A percentile compares a stretch with the other conserved stretches of the same genome.
Conservation (phyloP, 2,888 invertebrate genomes). For the Acanthosepion esculentum region DNA sequence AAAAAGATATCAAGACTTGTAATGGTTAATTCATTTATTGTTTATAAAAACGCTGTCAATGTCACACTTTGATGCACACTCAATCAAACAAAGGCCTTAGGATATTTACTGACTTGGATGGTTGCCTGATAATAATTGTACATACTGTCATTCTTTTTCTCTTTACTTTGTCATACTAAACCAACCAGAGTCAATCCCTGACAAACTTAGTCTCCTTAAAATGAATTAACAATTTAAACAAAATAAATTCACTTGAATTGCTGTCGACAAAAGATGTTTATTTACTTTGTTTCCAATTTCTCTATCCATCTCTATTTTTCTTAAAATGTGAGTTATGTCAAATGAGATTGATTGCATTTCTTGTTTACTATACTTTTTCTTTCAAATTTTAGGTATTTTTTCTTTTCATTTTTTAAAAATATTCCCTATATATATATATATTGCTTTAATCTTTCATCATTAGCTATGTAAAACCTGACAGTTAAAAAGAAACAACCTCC, state of each 20-base stretch:
- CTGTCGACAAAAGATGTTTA: neutral
- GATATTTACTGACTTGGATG: neutral
- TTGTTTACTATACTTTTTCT: neutral
- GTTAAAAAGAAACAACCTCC: too few species aligned
- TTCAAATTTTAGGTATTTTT: neutral
- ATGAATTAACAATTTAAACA: neutral
- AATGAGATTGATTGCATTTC: neutral
- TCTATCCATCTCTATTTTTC: neutral
- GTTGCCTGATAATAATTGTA: neutral
- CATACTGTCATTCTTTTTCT: neutral
- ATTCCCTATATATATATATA: too few species aligned
- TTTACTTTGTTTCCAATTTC: neutral
- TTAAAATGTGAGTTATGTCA: neutral
- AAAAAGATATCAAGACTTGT: neutral
- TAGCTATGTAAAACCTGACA: too few species aligned
- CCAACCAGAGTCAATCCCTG: neutral
- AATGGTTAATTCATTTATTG: conserved; percentile 17
- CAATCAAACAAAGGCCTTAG: neutral
- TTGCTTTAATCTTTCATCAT: too few species aligned
- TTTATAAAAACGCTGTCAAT: neutral
- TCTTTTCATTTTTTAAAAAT: neutral
- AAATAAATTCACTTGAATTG: neutral
- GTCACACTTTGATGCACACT: neutral
- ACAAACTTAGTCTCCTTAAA: neutral
- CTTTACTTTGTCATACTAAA: neutral